Evolutionary conservation across 2,113 vertebrate species (phyloP), one percentile per base, ranked within the genome.

Genomic region (Macquaria australasica): DNA sequence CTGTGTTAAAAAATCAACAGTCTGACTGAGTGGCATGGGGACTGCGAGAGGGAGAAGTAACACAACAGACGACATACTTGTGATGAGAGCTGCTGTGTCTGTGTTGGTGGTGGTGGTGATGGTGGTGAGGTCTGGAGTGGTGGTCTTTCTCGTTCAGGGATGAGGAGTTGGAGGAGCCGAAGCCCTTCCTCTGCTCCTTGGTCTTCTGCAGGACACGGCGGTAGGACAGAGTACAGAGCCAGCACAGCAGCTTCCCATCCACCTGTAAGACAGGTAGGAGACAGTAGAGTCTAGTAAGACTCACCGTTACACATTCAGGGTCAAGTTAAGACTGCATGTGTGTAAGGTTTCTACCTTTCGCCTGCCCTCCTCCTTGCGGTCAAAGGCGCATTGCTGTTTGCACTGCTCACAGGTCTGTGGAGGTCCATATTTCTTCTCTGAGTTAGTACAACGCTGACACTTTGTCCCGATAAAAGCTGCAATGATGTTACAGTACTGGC

Each of bases 401-500:
- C 98, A 99, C 93, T 99, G 98, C 69, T 99, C 98, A 51, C 98
- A 99, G 0, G 98, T 97, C 93, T 99, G 98, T 79, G 98, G 98
- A 0, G 98, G 97, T 81, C 98, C 98, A 1, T 99, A 98, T 86
- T 98, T 99, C 93, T 99, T 99, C 95, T 99, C 98, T 0, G 98
- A 99, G 95, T 99, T 99, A 77, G 98, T 98, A 89, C 98, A 99
- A 75, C 98, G 97, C 90, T 99, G 98, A 90, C 98, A 99, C 93
- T 99, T 99, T 59, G 98, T 99, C 81, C 98, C 98, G 59, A 99
- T 99, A 89, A 99, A 99, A 0, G 98, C 98, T 74, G 98, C 98
- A 77, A 99, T 99, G 75, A 99, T 99, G 94, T 99, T 99, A 97
- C 98, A 99, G 95, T 99, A 99, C 92, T 99, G 98, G 93, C 98